A percentile compares a stretch with the other conserved stretches of the same genome.
Evolutionary conservation across 2,888 invertebrate genomes (phyloP).

Genomic region (Erebia palarica): DNA sequence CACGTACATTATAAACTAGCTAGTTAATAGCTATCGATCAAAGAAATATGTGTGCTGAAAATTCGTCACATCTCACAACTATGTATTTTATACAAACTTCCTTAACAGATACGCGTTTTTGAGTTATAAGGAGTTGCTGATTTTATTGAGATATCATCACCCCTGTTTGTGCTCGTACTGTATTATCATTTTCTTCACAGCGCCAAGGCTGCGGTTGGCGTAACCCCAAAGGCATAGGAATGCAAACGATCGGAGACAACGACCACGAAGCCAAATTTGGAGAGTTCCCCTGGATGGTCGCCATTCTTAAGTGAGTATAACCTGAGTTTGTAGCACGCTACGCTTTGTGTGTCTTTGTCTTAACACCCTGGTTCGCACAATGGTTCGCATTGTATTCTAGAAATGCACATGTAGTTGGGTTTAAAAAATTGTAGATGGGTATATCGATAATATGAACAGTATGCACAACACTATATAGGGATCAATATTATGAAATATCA

Average conservation of each 20-base stretch:
- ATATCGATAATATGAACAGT: too few relatives aligned
- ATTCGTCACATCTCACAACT: too few relatives aligned
- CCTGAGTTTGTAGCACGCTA: slow-evolving; percentile 1
- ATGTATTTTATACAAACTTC: too few relatives aligned
- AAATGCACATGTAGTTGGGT: background rate
- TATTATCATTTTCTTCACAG: slow-evolving; percentile 21
- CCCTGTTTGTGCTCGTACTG: too few relatives aligned
- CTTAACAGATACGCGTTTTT: too few relatives aligned
- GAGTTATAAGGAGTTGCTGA: too few relatives aligned
- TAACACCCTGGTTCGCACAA: background rate
- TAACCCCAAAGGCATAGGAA: slow-evolving; percentile 84
- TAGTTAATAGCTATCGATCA: too few relatives aligned
- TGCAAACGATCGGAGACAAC: slow-evolving; percentile 83
- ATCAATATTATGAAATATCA: too few relatives aligned
- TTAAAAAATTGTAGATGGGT: background rate
- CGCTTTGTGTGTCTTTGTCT: slow-evolving; percentile 9
- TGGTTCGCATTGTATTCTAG: background rate
- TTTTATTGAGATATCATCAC: too few relatives aligned
- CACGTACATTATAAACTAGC: too few relatives aligned
- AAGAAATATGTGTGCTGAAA: too few relatives aligned
- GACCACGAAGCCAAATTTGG: slow-evolving; percentile 85
- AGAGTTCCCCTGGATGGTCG: slow-evolving; percentile 91
- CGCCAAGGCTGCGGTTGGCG: slow-evolving; percentile 85
- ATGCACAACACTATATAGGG: too few relatives aligned
- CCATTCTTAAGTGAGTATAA: slow-evolving; percentile 70